These are phyloP conservation scores for Steinernema khuongi DNA, from an alignment of 1,140 invertebrate genomes.

Conservation along the genomic window DNA sequence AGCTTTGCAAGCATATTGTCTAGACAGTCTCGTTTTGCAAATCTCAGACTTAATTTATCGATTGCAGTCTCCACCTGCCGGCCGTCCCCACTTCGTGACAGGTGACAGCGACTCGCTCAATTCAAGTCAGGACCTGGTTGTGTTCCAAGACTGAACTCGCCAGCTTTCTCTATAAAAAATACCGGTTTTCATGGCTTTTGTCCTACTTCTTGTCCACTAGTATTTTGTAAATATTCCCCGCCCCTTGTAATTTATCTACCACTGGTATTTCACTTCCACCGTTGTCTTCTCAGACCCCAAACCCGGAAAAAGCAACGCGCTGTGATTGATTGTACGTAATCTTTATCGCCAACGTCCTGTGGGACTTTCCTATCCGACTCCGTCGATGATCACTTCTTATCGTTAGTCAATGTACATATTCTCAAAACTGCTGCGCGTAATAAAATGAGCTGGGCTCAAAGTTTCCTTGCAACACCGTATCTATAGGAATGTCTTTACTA, in stretches of 20 bases:
- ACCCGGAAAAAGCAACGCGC: not conserved
- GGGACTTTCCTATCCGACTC: not conserved
- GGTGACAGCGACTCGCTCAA: not conserved
- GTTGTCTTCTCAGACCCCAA: not conserved
- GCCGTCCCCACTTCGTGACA: not conserved
- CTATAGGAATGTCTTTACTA: too few relatives aligned
- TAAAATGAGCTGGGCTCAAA: slow-evolving; percentile 8
- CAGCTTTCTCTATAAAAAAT: not conserved
- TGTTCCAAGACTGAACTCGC: not conserved
- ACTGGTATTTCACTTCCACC: slow-evolving; percentile 8
- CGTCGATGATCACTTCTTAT: not conserved
- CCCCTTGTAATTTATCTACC: not conserved
- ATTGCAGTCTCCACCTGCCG: not conserved
- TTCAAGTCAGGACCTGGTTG: not conserved
- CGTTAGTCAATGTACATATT: not conserved
- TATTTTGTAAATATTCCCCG: slow-evolving; percentile 4
- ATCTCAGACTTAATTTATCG: not conserved
- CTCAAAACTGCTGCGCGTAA: not conserved
- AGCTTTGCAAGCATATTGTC: too few relatives aligned
- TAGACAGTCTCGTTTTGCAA: too few relatives aligned
- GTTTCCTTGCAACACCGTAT: too few relatives aligned
- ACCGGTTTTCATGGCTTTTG: too few relatives aligned
- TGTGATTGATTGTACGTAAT: not conserved
- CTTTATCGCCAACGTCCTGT: not conserved
- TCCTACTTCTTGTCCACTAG: not conserved